Conservation (phyloP, 2,113 vertebrate genomes). For the Struthidea cinerea region DNA sequence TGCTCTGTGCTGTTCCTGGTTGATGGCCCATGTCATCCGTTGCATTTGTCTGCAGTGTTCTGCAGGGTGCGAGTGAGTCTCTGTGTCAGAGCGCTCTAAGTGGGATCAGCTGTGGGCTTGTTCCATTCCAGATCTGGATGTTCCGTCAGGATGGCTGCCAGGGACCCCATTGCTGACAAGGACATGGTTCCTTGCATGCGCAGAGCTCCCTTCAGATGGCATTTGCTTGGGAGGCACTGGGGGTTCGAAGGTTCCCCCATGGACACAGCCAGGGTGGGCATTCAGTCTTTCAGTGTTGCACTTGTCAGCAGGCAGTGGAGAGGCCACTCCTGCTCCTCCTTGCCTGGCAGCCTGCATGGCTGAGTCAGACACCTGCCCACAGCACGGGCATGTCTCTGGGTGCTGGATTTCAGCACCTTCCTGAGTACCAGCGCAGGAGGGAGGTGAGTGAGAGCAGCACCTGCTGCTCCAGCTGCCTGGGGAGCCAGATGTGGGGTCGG, state of each 20-base stretch:
- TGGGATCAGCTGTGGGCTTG: not conserved
- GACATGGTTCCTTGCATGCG: not conserved
- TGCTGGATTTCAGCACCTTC: not conserved
- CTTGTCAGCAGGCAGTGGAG: not conserved
- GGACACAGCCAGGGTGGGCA: not conserved
- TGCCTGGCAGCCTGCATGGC: not conserved
- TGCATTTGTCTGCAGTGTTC: not conserved
- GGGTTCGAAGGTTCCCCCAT: rapidly evolving
- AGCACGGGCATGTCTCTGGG: not conserved
- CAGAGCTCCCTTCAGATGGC: not conserved
- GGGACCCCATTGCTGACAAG: not conserved
- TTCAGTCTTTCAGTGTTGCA: not conserved
- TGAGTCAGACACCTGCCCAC: rapidly evolving
- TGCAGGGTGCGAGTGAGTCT: not conserved
- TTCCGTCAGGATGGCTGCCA: not conserved
- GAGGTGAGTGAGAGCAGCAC: not conserved
- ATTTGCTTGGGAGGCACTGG: not conserved
- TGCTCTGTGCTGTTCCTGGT: not conserved
- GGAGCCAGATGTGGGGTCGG: rapidly evolving
- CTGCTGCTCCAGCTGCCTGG: not conserved
- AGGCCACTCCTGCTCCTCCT: not conserved
- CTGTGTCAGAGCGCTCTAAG: not conserved
- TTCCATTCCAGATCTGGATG: not conserved
- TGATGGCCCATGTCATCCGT: not conserved
- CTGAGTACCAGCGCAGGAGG: rapidly evolving